Evolutionary conservation across 2,888 invertebrate species (phyloP), one percentile per base, ranked within the genome.

Genomic region (Drosophila austrosaltans): DNA sequence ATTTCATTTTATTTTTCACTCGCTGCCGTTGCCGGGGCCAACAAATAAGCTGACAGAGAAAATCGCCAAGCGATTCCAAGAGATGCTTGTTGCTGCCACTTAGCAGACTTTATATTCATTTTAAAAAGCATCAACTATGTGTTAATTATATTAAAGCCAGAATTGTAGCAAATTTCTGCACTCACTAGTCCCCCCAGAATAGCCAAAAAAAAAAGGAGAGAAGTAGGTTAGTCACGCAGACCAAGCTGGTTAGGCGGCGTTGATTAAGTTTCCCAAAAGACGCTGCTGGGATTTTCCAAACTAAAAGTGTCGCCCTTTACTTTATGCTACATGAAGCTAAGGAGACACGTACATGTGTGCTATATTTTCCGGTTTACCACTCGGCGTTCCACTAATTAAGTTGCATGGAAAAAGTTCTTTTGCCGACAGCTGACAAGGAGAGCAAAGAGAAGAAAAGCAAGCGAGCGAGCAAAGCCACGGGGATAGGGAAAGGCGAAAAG

Each of bases 221-320:
- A 87, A 74, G 66, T 81, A 77, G 85, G 87, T 87, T 86, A 85
- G 85, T 87, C 85, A 86, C 85, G 85, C 87, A 83, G 75, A 68
- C 71, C 61, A 76, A 82, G 77, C 68, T 79, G 54, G 39, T 66
- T 70, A 59, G 73, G 76, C 80, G 77, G 44, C 22, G 48, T 76
- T 87, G 84, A 85, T 84, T 87, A 78, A 78, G 82, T 87, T 82
- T 66, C 66, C 79, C 71, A 63, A 74, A 84, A 77, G 82, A 79
- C 69, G 78, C 75, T 73, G 81, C 74, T 69, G 77, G 80, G 82
- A 85, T 82, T 85, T 75, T 25, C 57, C 40, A 57, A 39, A 36
- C 44, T 36, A 63, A 66, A 74, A 77, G 72, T 72, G 48, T 60
- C 20, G 48, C 63, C 63, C 48, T 48, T 48, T 48, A 12, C 8